These are phyloP conservation scores for Boulengeromyrus knoepffleri DNA, from an alignment of 2,113 vertebrate species.

Conservation along the genomic window DNA sequence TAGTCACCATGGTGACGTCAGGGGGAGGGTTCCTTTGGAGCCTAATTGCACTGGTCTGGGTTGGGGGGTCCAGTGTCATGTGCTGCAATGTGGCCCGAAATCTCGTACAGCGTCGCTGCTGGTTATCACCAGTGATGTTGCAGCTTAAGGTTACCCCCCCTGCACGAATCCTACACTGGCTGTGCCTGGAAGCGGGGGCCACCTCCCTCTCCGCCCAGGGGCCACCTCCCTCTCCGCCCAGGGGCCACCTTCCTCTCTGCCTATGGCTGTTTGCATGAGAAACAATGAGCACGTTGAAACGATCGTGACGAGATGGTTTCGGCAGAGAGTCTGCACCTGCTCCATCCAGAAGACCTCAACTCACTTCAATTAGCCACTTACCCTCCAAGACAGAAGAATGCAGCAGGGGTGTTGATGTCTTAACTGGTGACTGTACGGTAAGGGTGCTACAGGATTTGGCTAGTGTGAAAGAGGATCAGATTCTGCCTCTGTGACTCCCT, in stretches of 20 bases:
- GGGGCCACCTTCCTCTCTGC: background rate
- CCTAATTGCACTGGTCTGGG: background rate
- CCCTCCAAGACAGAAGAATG: background rate
- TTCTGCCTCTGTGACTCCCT: background rate
- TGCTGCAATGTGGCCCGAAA: no score
- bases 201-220: no score
- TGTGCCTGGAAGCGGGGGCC: no score
- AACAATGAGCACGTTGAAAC: background rate
- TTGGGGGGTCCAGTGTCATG: no score
- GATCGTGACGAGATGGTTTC: background rate
- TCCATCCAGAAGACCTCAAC: background rate
- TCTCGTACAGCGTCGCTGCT: no score
- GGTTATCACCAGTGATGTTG: no score
- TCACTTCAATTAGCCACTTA: background rate
- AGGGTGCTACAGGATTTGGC: background rate
- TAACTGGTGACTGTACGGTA: background rate
- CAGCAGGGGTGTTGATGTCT: background rate
- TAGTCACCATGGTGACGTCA: constrained; percentile 22
- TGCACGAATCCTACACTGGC: no score
- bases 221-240: no score
- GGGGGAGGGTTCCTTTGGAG: background rate
- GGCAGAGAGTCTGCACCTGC: background rate
- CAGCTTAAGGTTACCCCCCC: no score
- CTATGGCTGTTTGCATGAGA: background rate
- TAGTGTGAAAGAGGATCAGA: background rate